A percentile compares a stretch with the other conserved stretches of the same genome.
Conservation (phyloP, 2,888 invertebrate genomes). For the Polyploca ridens region DNA sequence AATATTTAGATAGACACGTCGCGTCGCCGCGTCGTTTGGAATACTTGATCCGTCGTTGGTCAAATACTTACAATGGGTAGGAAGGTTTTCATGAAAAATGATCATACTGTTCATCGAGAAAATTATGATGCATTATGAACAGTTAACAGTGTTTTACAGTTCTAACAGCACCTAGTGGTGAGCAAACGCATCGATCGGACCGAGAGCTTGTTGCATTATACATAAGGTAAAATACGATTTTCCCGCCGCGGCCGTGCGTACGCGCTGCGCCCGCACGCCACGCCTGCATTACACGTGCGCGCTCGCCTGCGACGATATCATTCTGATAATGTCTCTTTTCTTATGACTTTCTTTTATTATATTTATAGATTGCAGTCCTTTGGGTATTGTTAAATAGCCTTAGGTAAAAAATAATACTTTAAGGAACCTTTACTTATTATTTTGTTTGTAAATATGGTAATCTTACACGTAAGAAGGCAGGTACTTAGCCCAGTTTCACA, state of each 20-base stretch:
- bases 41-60: no score
- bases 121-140: not conserved
- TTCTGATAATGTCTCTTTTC: slow-evolving; percentile 62
- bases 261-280: slow-evolving; percentile 51
- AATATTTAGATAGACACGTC: no score
- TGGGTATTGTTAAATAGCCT: not conserved
- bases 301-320: slow-evolving; percentile 63
- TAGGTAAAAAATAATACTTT: not conserved
- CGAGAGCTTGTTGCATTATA: slow-evolving; percentile 60
- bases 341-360: slow-evolving; percentile 67
- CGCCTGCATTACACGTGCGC: slow-evolving; percentile 61
- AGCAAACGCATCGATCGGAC: slow-evolving; percentile 29
- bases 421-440: no score
- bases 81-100: not conserved
- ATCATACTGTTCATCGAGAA: not conserved
- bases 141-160: slow-evolving; percentile 35
- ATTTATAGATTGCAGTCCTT: not conserved
- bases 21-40: no score
- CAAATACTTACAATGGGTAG: no score
- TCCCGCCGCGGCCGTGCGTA: slow-evolving; percentile 46
- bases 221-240: slow-evolving; percentile 67
- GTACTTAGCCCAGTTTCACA: no score
- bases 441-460: no score
- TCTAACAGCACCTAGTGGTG: slow-evolving; percentile 43
- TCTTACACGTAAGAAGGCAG: no score